A percentile compares a stretch with the other conserved stretches of the same genome.
Conservation (phyloP, 2,797 vertebrate genomes). For the Bufotes viridis region DNA sequence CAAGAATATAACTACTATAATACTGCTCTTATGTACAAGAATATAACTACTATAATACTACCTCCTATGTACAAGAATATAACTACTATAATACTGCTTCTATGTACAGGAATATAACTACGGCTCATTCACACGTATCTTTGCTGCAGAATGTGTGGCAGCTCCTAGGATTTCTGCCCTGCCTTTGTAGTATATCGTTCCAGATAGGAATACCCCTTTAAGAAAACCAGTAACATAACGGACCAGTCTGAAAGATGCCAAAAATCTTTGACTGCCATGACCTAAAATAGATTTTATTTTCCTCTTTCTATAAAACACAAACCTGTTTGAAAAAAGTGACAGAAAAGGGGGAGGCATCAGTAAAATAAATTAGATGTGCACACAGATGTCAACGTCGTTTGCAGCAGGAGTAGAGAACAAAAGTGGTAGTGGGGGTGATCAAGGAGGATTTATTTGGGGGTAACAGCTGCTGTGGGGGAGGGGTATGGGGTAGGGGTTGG, state of each 20-base stretch:
- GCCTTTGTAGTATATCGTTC: too few species aligned
- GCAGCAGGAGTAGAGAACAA: constrained; percentile 10
- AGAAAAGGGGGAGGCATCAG: constrained; percentile 30
- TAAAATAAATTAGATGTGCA: constrained; percentile 47
- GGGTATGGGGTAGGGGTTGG: background rate
- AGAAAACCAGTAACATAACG: background rate
- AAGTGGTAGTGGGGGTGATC: background rate
- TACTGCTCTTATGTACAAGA: background rate
- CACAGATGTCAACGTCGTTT: constrained; percentile 25
- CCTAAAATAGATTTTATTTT: constrained; percentile 62
- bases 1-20: constrained; percentile 2
- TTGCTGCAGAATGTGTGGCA: too few species aligned
- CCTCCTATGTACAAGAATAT: background rate
- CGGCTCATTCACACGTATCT: too few species aligned
- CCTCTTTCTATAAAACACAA: constrained; percentile 53
- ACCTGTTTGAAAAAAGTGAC: constrained; percentile 54
- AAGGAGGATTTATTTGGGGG: background rate
- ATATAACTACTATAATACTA: too few species aligned
- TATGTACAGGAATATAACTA: background rate
- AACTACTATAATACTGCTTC: background rate
- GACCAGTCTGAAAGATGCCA: background rate
- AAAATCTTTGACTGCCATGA: constrained; percentile 32
- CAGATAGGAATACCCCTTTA: background rate
- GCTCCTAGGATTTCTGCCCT: too few species aligned
- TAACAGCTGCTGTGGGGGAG: background rate